phyloP scores from a whole-genome alignment of 2,113 vertebrate genomes.

The Istiophorus platypterus region DNA sequence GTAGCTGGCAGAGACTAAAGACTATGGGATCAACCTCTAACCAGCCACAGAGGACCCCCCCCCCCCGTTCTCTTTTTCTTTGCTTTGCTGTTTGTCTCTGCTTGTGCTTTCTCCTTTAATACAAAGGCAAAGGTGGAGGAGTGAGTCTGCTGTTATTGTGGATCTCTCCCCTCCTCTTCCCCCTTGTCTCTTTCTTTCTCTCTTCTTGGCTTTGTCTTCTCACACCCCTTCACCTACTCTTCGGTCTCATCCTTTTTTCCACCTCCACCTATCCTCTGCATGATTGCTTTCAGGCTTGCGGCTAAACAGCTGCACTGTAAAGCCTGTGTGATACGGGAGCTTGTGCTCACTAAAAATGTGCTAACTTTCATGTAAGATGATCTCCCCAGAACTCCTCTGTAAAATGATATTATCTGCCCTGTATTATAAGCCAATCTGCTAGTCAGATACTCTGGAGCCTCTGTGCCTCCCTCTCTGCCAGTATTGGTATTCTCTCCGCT shows the following conservation, averaged over 20 bases:
- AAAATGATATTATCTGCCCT: constrained; percentile 35
- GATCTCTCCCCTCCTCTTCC: constrained; percentile 10
- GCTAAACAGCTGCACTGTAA: constrained; percentile 57
- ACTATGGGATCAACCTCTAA: constrained; percentile 41
- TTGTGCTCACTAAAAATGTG: constrained; percentile 32
- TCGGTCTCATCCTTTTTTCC: neutral
- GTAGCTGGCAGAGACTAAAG: constrained; percentile 38
- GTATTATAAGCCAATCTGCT: constrained; percentile 1
- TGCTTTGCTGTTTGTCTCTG: constrained; percentile 2
- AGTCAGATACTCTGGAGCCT: constrained; percentile 1
- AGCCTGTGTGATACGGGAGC: constrained; percentile 27
- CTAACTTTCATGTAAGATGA: constrained; percentile 46
- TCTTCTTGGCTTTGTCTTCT: constrained; percentile 11
- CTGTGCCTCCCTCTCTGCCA: constrained; percentile 8
- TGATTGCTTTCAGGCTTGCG: constrained; percentile 36
- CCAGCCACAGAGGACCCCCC: constrained; percentile 27
- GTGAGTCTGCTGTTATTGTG: constrained; percentile 15
- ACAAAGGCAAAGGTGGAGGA: constrained; percentile 37
- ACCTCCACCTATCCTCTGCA: constrained; percentile 48
- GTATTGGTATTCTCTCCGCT: constrained; percentile 15
- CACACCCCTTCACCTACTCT: neutral
- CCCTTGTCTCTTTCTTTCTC: neutral
- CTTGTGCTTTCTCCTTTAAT: constrained; percentile 26
- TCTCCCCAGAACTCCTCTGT: constrained; percentile 17
- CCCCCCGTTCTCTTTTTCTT: neutral